Conservation (phyloP, 2,797 vertebrate species). For the Champsocephalus esox region DNA sequence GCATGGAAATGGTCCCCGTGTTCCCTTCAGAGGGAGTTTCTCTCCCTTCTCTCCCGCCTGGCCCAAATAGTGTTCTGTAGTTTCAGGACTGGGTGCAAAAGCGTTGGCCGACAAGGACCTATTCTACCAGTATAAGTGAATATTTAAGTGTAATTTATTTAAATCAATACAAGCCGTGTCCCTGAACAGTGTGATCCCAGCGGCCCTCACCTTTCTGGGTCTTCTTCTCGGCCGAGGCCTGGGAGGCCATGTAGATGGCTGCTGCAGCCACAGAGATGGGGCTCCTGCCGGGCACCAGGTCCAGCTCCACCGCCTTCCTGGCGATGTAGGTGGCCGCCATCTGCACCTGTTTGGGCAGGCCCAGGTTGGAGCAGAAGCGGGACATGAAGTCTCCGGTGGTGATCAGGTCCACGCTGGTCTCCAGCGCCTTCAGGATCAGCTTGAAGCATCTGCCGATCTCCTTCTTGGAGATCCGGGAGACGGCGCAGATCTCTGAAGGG, state of each 20-base stretch:
- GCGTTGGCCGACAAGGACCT: background rate
- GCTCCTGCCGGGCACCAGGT: conserved; percentile 96
- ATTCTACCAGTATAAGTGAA: background rate
- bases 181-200: background rate
- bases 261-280: conserved; percentile 98
- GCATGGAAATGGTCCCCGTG: too few relatives aligned
- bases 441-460: conserved; percentile 99
- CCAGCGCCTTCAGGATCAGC: conserved; percentile 93
- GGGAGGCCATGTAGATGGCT: conserved; percentile 99
- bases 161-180: background rate
- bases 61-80: too few relatives aligned
- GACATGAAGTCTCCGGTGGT: conserved; percentile 99
- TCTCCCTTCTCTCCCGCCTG: too few relatives aligned
- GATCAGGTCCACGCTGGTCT: conserved; percentile 98
- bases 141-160: background rate
- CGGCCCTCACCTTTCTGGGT: conserved; percentile 93
- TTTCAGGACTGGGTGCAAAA: background rate
- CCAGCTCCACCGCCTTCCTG: conserved; percentile 95
- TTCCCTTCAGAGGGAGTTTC: too few relatives aligned
- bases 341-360: conserved; percentile 97
- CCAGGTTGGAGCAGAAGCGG: conserved; percentile 94
- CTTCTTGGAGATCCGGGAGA: conserved; percentile 98
- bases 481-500: conserved; percentile 94
- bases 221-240: conserved; percentile 97
- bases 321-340: conserved; percentile 98